These are phyloP conservation scores for Drosophila pruinosa DNA, from an alignment of 1,140 invertebrate genomes.

Conservation along the genomic window DNA sequence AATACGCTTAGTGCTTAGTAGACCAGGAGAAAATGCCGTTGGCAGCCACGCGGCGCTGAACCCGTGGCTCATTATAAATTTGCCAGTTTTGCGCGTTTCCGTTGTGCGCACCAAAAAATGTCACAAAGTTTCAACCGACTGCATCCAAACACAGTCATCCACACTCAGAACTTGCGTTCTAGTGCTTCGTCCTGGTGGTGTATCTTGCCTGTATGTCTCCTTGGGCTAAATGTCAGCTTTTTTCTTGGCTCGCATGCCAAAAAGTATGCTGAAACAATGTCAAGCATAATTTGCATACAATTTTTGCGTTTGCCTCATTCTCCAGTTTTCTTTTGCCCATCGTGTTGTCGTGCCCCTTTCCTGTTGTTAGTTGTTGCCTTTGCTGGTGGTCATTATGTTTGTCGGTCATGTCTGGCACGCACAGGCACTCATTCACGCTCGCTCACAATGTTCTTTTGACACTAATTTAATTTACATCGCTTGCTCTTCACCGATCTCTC, in stretches of 20 bases:
- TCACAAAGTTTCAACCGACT: conserved; percentile 68
- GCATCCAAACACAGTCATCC: conserved; percentile 4
- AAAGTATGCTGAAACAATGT: conserved; percentile 80
- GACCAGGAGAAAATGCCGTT: conserved; percentile 68
- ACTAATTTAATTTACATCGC: conserved; percentile 77
- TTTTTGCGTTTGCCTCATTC: conserved; percentile 48
- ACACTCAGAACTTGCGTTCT: neutral
- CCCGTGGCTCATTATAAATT: conserved; percentile 78
- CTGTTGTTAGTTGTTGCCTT: conserved; percentile 35
- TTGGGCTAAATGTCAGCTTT: conserved; percentile 80
- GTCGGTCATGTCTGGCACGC: conserved; percentile 73
- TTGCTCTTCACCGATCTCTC: conserved; percentile 28
- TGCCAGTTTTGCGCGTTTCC: conserved; percentile 81
- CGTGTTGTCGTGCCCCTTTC: neutral
- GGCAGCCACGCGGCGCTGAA: conserved; percentile 62
- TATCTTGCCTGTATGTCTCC: conserved; percentile 58
- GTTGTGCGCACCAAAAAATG: conserved; percentile 77
- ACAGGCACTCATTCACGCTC: conserved; percentile 62
- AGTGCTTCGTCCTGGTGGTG: neutral
- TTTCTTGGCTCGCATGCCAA: conserved; percentile 77
- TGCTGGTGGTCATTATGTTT: conserved; percentile 76
- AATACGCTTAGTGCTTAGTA: conserved; percentile 76
- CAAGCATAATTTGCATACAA: conserved; percentile 81
- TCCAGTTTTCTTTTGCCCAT: neutral
- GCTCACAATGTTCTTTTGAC: conserved; percentile 73